Evolutionary conservation across 2,797 vertebrate genomes (phyloP).

Genomic region (Onychomys torridus): DNA sequence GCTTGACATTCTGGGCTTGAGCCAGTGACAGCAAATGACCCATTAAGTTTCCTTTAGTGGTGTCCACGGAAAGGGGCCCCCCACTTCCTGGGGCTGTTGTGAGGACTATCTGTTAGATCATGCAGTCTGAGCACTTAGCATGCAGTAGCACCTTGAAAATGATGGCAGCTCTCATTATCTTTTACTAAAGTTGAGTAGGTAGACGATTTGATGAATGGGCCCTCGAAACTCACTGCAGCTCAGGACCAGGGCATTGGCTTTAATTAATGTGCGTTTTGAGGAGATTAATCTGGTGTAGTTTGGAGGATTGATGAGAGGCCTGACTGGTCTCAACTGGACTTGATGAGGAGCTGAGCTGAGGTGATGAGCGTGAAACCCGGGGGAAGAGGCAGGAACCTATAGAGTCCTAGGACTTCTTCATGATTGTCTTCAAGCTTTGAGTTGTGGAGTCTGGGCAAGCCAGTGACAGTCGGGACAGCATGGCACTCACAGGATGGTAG

Average conservation of each 20-base stretch:
- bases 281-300: slow-evolving; percentile 62
- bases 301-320: slow-evolving; percentile 64
- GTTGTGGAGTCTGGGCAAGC: not conserved
- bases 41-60: not conserved
- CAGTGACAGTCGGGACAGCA: not conserved
- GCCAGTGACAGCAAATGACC: not conserved
- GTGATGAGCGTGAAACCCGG: not conserved
- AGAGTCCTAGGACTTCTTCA: not conserved
- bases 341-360: not conserved
- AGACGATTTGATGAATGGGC: slow-evolving; percentile 66
- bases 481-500: rapidly evolving
- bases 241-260: slow-evolving; percentile 42
- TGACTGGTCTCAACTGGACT: not conserved
- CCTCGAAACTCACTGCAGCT: slow-evolving; percentile 44
- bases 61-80: not conserved
- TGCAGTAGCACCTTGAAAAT: not conserved
- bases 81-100: not conserved
- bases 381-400: not conserved
- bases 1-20: not conserved
- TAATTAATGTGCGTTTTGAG: slow-evolving; percentile 67
- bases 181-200: not conserved
- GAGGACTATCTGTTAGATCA: not conserved
- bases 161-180: not conserved
- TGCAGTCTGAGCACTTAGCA: not conserved
- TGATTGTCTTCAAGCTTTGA: not conserved